These are phyloP conservation scores for Cheilosia impressa DNA, from an alignment of 2,888 invertebrate genomes.

Conservation along the genomic window DNA sequence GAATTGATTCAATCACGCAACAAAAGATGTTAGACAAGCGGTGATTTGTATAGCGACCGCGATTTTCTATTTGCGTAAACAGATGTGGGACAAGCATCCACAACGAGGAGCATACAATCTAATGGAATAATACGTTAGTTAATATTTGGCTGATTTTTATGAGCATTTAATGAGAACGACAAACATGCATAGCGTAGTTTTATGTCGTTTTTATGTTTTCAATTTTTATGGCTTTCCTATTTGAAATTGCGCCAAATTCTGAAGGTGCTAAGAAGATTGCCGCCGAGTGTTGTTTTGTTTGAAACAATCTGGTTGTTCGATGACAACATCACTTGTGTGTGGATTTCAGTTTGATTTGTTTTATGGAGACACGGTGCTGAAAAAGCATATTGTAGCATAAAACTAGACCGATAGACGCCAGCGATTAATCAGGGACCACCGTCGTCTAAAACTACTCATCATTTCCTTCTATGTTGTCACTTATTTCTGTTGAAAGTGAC, in stretches of 20 bases:
- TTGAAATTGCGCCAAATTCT: constrained; percentile 7
- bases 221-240: not conserved
- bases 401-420: too few relatives aligned
- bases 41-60: not conserved
- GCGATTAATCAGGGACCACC: too few relatives aligned
- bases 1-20: constrained; percentile 57
- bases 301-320: too few relatives aligned
- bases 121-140: constrained; percentile 14
- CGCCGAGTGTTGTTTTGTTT: not conserved
- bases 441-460: too few relatives aligned
- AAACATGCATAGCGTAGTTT: constrained; percentile 8
- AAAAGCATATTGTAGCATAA: too few relatives aligned
- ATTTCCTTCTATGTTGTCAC: too few relatives aligned
- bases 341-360: too few relatives aligned
- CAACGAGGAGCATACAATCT: not conserved
- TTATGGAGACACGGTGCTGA: too few relatives aligned
- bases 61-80: constrained; percentile 5
- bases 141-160: constrained; percentile 9
- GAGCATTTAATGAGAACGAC: constrained; percentile 11
- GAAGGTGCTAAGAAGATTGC: not conserved
- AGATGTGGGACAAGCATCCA: constrained; percentile 8
- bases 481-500: too few relatives aligned
- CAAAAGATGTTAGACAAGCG: constrained; percentile 34
- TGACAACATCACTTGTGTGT: too few relatives aligned
- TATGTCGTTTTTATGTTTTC: not conserved